Conservation (phyloP, 2,113 vertebrate species). For the Pterocles gutturalis region DNA sequence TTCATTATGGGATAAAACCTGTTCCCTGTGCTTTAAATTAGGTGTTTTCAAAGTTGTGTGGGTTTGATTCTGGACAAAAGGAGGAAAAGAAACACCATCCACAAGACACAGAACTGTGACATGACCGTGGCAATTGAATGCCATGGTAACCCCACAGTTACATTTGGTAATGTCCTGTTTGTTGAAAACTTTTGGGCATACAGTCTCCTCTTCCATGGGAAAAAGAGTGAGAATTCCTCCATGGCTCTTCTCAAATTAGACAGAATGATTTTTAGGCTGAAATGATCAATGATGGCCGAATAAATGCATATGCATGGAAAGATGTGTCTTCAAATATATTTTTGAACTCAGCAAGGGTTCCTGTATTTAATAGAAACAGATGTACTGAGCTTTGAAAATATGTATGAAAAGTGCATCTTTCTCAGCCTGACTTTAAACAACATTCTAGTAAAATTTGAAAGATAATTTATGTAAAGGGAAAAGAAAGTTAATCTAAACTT, state of each 20-base stretch:
- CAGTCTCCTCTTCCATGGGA: neutral
- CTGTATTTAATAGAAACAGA: neutral
- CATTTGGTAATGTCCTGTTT: neutral
- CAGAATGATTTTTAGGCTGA: neutral
- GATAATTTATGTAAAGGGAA: neutral
- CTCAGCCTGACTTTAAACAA: neutral
- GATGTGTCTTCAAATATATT: neutral
- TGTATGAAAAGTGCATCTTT: neutral
- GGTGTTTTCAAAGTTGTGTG: neutral
- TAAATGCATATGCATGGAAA: neutral
- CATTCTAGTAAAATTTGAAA: neutral
- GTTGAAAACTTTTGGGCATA: neutral
- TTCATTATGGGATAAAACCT: neutral
- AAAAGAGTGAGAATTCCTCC: neutral
- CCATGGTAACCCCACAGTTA: neutral
- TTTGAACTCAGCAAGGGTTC: neutral
- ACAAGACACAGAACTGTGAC: neutral
- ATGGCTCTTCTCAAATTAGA: neutral
- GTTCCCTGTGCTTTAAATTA: neutral
- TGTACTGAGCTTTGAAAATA: neutral
- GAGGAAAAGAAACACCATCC: neutral
- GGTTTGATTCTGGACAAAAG: neutral
- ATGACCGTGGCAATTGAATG: neutral
- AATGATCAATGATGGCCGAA: neutral
- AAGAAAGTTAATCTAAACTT: neutral